Conservation (phyloP, 1,140 invertebrate species). For the Hylaeus anthracinus region DNA sequence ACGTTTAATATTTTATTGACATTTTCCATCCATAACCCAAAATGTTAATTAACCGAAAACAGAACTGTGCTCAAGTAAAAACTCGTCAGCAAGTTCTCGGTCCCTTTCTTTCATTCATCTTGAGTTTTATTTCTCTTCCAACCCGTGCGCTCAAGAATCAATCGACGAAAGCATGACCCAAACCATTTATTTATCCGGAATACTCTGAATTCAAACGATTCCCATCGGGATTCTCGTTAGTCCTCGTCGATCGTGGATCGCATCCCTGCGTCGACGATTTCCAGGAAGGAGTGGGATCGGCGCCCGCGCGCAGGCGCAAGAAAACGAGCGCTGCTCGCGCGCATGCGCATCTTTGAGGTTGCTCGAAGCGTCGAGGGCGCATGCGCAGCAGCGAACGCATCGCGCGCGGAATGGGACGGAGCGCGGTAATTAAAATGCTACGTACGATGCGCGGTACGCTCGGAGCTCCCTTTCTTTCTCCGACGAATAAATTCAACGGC, state of each 20-base stretch:
- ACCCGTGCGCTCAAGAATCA: no score
- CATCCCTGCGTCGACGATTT: neutral
- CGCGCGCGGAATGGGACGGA: conserved; percentile 35
- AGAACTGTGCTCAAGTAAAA: no score
- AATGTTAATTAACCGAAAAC: no score
- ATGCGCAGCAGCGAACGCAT: conserved; percentile 7
- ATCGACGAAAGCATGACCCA: no score
- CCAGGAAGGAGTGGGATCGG: conserved; percentile 8
- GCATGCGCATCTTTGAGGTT: conserved; percentile 33
- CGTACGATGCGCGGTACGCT: conserved; percentile 36
- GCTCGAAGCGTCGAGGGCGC: conserved; percentile 14
- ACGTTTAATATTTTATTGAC: no score
- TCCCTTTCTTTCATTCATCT: no score
- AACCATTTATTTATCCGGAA: no score
- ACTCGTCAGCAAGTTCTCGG: no score
- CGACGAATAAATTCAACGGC: conserved; percentile 44
- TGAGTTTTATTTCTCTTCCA: no score
- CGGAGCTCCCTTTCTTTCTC: conserved; percentile 43
- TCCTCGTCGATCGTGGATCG: neutral
- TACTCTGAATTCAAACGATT: neutral
- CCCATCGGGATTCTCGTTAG: neutral
- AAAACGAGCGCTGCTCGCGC: conserved; percentile 17
- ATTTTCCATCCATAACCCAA: no score
- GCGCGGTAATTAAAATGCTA: conserved; percentile 54
- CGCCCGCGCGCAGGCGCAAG: conserved; percentile 12